phyloP scores from a whole-genome alignment of 2,888 invertebrate species.

The Meloe dianella region DNA sequence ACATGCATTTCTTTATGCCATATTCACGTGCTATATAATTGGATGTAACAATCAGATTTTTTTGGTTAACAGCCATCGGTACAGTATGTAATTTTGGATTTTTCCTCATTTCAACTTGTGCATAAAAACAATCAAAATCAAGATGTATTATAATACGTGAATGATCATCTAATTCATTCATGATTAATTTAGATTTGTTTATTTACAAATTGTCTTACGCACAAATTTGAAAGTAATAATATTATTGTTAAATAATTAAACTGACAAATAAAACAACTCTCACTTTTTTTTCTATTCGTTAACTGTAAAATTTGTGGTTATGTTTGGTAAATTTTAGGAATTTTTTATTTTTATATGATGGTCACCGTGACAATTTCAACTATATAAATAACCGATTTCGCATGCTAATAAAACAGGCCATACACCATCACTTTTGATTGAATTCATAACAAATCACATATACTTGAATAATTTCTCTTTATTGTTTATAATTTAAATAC shows the following conservation, averaged over 20 bases:
- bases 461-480: no score
- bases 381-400: no score
- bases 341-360: not conserved
- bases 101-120: conserved; percentile 82
- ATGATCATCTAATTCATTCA: conserved; percentile 59
- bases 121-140: conserved; percentile 85
- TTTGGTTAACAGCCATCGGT: conserved; percentile 84
- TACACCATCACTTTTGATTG: no score
- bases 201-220: not conserved
- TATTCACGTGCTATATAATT: conserved; percentile 80
- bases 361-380: not conserved
- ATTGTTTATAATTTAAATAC: no score
- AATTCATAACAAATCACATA: no score
- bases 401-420: no score
- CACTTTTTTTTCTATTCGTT: not conserved
- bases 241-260: not conserved
- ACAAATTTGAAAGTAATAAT: not conserved
- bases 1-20: conserved; percentile 81
- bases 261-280: not conserved
- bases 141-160: conserved; percentile 77
- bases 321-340: not conserved
- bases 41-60: conserved; percentile 82
- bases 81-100: conserved; percentile 70
- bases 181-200: not conserved
- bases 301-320: not conserved